phyloP scores from a whole-genome alignment of 2,888 invertebrate genomes.

The Drosophila phalerata region DNA sequence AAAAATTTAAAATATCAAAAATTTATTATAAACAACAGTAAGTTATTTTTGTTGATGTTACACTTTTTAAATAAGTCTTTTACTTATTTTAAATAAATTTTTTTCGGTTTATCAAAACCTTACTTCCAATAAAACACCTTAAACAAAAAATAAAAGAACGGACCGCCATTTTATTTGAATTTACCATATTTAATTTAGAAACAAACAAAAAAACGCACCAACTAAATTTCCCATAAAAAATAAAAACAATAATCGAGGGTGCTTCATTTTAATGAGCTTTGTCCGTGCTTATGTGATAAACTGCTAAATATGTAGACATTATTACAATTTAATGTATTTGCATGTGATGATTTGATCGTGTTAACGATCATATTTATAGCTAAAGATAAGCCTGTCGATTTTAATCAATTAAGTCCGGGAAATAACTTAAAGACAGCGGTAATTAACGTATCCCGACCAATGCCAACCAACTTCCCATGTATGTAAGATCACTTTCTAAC shows the following conservation, averaged over 20 bases:
- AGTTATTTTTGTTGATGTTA: background rate
- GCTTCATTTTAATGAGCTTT: background rate
- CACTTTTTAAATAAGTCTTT: no score
- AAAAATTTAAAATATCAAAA: no score
- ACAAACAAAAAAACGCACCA: background rate
- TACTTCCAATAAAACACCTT: background rate
- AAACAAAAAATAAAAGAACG: background rate
- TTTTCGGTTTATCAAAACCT: background rate
- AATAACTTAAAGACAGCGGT: conserved; percentile 1
- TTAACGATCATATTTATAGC: background rate
- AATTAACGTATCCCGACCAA: conserved; percentile 33
- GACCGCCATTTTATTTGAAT: background rate
- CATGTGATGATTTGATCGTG: background rate
- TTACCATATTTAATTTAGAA: background rate
- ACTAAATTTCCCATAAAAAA: background rate
- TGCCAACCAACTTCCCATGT: conserved; percentile 68
- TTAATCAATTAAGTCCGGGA: conserved; percentile 1
- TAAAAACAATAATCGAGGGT: background rate
- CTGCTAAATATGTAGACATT: no score
- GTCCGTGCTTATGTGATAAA: background rate
- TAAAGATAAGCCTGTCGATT: background rate
- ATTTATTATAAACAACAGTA: no score
- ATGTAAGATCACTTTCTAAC: conserved; percentile 34
- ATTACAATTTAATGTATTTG: background rate
- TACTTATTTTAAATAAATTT: background rate